A percentile compares a stretch with the other conserved stretches of the same genome.
Conservation (phyloP, 2,113 vertebrate genomes). For the Chaetura pelagica region DNA sequence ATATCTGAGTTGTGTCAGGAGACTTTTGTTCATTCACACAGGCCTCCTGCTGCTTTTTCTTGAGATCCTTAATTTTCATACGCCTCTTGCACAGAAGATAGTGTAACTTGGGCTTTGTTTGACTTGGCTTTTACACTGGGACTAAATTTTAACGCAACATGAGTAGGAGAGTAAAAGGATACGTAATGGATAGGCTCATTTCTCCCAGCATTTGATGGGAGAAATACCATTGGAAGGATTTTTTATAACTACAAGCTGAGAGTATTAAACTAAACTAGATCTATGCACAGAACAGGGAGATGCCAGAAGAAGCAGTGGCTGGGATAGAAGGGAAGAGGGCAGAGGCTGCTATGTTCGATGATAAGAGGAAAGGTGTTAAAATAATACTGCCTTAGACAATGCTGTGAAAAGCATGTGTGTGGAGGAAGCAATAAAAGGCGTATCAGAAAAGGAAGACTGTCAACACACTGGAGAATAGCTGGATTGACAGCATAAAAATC, state of each 20-base stretch:
- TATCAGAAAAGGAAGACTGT: not conserved
- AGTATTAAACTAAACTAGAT: not conserved
- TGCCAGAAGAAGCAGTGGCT: not conserved
- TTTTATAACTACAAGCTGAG: not conserved
- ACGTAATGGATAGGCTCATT: not conserved
- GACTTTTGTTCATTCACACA: no score
- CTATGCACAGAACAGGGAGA: not conserved
- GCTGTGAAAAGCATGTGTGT: not conserved
- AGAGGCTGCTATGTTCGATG: not conserved
- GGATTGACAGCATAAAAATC: not conserved
- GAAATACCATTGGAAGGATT: not conserved
- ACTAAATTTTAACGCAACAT: not conserved
- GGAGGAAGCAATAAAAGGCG: not conserved
- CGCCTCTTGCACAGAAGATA: not conserved
- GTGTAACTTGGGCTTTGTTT: not conserved
- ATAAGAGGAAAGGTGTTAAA: not conserved
- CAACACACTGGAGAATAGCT: not conserved
- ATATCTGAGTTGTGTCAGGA: no score
- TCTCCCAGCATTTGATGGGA: not conserved
- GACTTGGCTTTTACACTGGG: not conserved
- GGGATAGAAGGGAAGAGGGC: not conserved
- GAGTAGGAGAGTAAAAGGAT: not conserved
- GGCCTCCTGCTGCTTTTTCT: not conserved
- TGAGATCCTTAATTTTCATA: not conserved
- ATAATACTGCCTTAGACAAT: not conserved